These are phyloP conservation scores for Agrypnia vestita DNA, from an alignment of 1,140 invertebrate genomes.

Conservation along the genomic window DNA sequence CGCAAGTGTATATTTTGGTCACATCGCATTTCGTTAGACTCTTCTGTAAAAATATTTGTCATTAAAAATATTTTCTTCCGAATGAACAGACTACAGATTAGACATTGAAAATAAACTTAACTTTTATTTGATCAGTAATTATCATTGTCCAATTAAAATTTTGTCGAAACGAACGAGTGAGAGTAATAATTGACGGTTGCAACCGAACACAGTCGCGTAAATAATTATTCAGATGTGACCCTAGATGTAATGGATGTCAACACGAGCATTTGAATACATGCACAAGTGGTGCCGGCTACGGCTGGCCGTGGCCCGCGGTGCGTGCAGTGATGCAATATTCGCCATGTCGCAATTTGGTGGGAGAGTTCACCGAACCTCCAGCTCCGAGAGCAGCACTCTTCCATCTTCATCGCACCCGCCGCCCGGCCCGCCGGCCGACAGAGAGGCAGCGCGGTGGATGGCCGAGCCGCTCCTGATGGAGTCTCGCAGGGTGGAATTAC, in stretches of 20 bases:
- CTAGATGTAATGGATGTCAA: background rate
- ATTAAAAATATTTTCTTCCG: too few relatives aligned
- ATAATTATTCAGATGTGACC: constrained; percentile 2
- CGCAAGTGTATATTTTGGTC: too few relatives aligned
- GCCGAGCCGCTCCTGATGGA: background rate
- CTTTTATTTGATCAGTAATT: too few relatives aligned
- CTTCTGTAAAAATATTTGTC: too few relatives aligned
- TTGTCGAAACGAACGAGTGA: too few relatives aligned
- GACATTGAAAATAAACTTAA: too few relatives aligned
- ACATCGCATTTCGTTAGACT: too few relatives aligned
- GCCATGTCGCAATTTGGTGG: constrained; percentile 60
- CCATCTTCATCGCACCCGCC: constrained; percentile 7
- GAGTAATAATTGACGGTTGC: too few relatives aligned
- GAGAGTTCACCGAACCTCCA: constrained; percentile 61
- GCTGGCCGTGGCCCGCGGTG: constrained; percentile 57
- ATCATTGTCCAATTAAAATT: too few relatives aligned
- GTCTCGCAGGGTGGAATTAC: too few relatives aligned
- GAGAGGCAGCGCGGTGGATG: background rate
- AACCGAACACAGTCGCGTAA: background rate
- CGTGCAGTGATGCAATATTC: constrained; percentile 61
- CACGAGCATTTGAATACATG: constrained; percentile 40
- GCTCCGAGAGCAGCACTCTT: constrained; percentile 34
- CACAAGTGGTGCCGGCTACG: constrained; percentile 49
- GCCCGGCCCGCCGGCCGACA: background rate
- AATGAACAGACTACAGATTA: too few relatives aligned